Percentiles rank a stretch among this genome's conserved stretches.
Evolutionary conservation across 2,888 invertebrate species (phyloP).

Genomic region (Pollenia amentaria): DNA sequence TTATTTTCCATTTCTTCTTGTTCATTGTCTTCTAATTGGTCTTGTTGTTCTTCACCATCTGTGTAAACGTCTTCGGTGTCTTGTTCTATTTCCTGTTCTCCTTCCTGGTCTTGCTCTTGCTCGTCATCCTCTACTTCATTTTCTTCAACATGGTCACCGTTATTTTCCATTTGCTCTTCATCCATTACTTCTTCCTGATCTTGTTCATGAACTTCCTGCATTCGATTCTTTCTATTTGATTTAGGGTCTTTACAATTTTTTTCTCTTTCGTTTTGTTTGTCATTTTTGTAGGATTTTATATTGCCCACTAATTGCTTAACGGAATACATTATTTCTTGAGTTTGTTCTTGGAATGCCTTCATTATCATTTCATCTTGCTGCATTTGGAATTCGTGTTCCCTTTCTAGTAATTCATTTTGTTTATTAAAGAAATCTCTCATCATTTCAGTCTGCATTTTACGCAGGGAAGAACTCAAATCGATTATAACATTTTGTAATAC

Average conservation of each 20-base stretch:
- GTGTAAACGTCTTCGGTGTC: constrained; percentile 57
- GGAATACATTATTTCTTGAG: constrained; percentile 78
- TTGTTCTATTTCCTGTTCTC: constrained; percentile 61
- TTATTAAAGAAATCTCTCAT: constrained; percentile 82
- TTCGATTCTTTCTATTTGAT: constrained; percentile 12
- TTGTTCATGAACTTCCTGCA: constrained; percentile 11
- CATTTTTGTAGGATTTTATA: constrained; percentile 43
- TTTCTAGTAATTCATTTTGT: constrained; percentile 81
- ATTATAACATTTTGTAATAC: constrained; percentile 79
- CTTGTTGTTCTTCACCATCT: constrained; percentile 44
- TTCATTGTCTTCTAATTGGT: constrained; percentile 24
- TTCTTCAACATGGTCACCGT: constrained; percentile 8
- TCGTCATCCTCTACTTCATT: constrained; percentile 33
- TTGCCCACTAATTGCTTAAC: constrained; percentile 76
- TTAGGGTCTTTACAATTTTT: constrained; percentile 21
- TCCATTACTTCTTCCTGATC: constrained; percentile 31
- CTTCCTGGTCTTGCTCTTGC: constrained; percentile 53
- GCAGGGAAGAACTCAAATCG: constrained; percentile 80
- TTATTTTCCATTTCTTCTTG: constrained; percentile 35
- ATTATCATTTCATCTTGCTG: constrained; percentile 81
- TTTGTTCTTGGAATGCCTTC: constrained; percentile 82
- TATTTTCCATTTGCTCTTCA: background rate
- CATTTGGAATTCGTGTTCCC: constrained; percentile 83
- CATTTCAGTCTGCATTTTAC: constrained; percentile 81
- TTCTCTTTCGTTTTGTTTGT: background rate